phyloP scores from a whole-genome alignment of 2,113 vertebrate genomes.

The Otus sunia region DNA sequence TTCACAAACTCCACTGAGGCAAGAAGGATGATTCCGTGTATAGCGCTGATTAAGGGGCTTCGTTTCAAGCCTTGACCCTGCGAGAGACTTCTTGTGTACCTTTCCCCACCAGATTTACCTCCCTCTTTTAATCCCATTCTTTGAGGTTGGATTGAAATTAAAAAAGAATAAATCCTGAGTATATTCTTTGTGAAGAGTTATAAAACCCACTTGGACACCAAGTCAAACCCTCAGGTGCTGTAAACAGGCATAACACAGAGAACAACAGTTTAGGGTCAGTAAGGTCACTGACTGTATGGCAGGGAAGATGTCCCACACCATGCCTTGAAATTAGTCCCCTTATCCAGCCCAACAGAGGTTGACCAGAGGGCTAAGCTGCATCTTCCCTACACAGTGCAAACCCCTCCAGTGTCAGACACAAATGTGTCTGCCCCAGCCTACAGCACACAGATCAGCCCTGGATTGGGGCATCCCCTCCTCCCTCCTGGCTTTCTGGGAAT shows the following conservation, averaged over 20 bases:
- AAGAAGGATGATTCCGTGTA: background rate
- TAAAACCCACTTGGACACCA: background rate
- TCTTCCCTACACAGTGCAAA: background rate
- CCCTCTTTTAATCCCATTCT: background rate
- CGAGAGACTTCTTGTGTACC: background rate
- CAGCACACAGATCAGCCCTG: background rate
- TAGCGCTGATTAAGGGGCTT: background rate
- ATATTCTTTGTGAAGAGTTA: background rate
- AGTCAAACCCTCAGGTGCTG: background rate
- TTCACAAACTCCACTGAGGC: background rate
- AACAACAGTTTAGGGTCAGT: background rate
- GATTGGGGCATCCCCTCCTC: background rate
- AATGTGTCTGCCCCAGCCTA: fast-evolving
- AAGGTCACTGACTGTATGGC: background rate
- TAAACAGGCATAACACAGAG: background rate
- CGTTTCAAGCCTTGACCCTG: background rate
- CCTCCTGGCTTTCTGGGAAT: background rate
- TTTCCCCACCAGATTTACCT: background rate
- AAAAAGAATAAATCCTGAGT: background rate
- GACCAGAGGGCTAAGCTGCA: background rate
- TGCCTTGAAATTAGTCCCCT: background rate
- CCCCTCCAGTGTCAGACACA: background rate
- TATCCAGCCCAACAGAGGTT: background rate
- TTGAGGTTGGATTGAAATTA: background rate
- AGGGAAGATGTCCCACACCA: background rate